Evolutionary conservation across 2,797 vertebrate genomes (phyloP), one percentile per base, ranked within the genome.

Genomic region (Petrocephalus sullivani): DNA sequence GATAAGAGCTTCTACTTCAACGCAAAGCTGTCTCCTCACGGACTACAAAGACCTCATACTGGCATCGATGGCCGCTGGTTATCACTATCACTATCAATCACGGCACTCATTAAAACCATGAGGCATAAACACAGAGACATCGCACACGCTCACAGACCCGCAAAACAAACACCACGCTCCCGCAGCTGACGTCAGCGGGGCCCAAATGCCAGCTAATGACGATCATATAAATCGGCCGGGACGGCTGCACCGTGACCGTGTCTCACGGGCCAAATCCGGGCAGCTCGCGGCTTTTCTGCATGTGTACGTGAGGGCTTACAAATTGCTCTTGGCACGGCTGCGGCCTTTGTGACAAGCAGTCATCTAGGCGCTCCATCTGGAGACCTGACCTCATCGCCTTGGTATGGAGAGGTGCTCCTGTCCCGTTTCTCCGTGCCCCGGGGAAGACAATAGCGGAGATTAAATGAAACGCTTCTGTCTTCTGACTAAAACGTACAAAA

Each of bases 281-380:
- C 41, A 53, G 87, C 71, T 88, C 71, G 9, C 82, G 82, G 41
- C 83, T 88, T 46, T 41, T 53, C 54, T 82, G 83, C 92, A 93
- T 71, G 85, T 51, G 85, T 87, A 92, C 87, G 90, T 90, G 64
- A 78, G 90, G 91, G 90, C 88, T 90, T 91, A 90, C 90, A 64
- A 88, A 90, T 89, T 91, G 91, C 93, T 93, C 92, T 92, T 83
- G 91, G 91, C 89, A 89, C 4, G 87, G 88, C 94, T 56, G 53
- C 53, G 10, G 19, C 82, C 93, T 92, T 89, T 89, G 88, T 64
- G 91, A 91, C 88, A 87, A 87, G 89, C 90, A 93, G 89, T 90
- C 87, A 91, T 90, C 90, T 89, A 88, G 90, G 86, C 88, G 89
- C 91, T 92, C 94, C 94, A 94, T 94, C 95, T 95, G 94, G 94